Conservation (phyloP, 1,140 invertebrate species). For the Hestina assimilis region DNA sequence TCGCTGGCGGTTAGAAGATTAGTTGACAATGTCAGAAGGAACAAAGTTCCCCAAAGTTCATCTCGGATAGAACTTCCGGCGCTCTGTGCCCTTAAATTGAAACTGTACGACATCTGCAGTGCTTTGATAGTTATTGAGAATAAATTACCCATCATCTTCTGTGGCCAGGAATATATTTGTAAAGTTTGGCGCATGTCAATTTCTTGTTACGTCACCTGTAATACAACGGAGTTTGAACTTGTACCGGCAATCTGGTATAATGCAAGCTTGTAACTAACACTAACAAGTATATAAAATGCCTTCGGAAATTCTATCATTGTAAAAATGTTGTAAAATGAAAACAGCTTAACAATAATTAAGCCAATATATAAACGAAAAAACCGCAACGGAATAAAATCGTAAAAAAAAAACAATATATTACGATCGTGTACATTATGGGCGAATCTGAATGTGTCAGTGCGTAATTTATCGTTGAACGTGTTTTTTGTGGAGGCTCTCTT, state of each 20-base stretch:
- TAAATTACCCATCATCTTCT: constrained; percentile 52
- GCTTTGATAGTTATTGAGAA: constrained; percentile 65
- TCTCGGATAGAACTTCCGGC: constrained; percentile 53
- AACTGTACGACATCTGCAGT: constrained; percentile 69
- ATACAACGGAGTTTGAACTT: constrained; percentile 4
- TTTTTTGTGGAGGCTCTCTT: constrained; percentile 74
- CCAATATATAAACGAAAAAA: constrained; percentile 4
- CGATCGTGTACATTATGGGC: constrained; percentile 69
- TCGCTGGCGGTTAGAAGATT: constrained; percentile 62
- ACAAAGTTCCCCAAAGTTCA: constrained; percentile 67
- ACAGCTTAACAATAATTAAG: constrained; percentile 1
- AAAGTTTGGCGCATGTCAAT: constrained; percentile 31
- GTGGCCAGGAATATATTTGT: constrained; percentile 32
- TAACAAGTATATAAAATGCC: no score
- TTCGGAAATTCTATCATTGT: no score
- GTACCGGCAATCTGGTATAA: background rate
- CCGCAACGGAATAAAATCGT: constrained; percentile 33
- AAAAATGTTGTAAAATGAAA: constrained; percentile 5
- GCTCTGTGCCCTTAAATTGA: constrained; percentile 67
- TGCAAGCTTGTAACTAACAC: no score
- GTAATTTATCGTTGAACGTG: constrained; percentile 72
- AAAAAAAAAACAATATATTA: constrained; percentile 66
- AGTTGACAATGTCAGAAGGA: constrained; percentile 71
- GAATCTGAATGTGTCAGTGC: constrained; percentile 76
- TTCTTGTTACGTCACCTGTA: constrained; percentile 19